These are phyloP conservation scores for Shinisaurus crocodilurus DNA, from an alignment of 2,113 vertebrate species.

Conservation along the genomic window DNA sequence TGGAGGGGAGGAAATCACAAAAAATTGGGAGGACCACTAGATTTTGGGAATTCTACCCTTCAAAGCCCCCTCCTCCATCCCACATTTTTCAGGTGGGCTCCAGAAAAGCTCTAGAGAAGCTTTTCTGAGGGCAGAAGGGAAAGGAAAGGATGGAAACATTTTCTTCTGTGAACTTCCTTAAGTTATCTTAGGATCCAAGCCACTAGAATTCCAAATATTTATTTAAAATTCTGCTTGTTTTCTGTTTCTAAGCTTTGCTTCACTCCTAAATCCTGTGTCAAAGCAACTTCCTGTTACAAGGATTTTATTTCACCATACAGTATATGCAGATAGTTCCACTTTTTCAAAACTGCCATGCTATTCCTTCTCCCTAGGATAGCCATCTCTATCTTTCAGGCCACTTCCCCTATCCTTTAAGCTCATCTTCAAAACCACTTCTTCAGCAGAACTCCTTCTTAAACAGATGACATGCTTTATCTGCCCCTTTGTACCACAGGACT, in stretches of 20 bases:
- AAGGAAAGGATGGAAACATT: neutral
- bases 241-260: constrained; percentile 40
- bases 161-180: neutral
- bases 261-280: neutral
- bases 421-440: neutral
- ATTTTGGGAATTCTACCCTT: neutral
- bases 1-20: neutral
- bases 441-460: neutral
- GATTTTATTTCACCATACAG: neutral
- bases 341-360: neutral
- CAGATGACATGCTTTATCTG: neutral
- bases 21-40: neutral
- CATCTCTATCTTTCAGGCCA: neutral
- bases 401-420: neutral
- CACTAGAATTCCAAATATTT: constrained; percentile 15
- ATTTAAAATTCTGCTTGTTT: constrained; percentile 33
- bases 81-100: neutral
- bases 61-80: neutral
- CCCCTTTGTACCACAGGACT: neutral
- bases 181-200: neutral
- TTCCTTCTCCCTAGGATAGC: neutral
- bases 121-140: neutral
- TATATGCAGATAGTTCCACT: neutral
- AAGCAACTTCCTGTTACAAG: neutral
- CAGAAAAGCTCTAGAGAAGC: neutral